These are phyloP conservation scores for Manis crassicaudata DNA, from an alignment of 2,797 vertebrate genomes.

Conservation along the genomic window DNA sequence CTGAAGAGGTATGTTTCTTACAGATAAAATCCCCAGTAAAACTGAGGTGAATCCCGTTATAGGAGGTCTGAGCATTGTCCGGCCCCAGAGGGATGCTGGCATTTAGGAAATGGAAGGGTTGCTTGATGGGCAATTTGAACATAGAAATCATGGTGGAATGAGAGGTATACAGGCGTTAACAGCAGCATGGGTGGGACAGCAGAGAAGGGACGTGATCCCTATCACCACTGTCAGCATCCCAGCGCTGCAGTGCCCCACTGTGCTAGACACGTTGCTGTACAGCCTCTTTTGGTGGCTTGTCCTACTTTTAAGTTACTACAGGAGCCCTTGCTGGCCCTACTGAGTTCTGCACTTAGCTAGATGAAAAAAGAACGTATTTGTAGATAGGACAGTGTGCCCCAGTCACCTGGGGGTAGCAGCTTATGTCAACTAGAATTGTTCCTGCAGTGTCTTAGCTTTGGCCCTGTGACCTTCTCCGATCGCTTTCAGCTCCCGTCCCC, in stretches of 20 bases:
- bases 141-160: background rate
- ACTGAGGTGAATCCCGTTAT: background rate
- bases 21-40: background rate
- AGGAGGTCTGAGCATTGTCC: background rate
- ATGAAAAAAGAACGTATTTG: background rate
- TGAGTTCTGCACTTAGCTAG: background rate
- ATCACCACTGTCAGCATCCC: fast-evolving
- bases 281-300: background rate
- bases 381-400: background rate
- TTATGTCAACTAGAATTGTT: fast-evolving
- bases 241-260: fast-evolving
- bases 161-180: fast-evolving
- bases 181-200: background rate
- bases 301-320: background rate
- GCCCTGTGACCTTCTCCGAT: background rate
- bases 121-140: background rate
- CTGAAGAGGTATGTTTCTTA: background rate
- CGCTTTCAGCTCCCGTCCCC: background rate
- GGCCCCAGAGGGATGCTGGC: background rate
- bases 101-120: background rate
- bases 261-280: fast-evolving
- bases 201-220: background rate
- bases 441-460: background rate
- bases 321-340: background rate
- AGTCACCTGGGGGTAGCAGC: too few relatives aligned